Percentiles rank a stretch among this genome's conserved stretches.
Evolutionary conservation across 2,113 vertebrate genomes (phyloP).

Genomic region (Natator depressus): DNA sequence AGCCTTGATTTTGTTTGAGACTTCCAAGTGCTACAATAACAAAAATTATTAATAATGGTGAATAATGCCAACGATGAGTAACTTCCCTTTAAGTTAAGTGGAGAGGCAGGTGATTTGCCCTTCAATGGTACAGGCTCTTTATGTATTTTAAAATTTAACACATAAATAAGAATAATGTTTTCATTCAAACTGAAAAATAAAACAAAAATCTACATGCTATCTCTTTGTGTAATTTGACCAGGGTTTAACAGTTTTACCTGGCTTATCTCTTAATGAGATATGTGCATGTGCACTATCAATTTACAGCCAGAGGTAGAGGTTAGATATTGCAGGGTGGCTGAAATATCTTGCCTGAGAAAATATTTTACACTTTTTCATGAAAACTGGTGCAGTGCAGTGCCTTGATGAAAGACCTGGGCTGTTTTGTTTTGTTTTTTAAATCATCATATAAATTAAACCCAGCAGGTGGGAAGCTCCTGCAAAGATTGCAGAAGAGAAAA

Average conservation of each 20-base stretch:
- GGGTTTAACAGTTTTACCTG: background rate
- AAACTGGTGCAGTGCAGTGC: background rate
- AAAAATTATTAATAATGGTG: background rate
- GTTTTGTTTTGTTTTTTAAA: constrained; percentile 21
- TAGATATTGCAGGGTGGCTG: background rate
- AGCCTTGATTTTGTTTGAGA: background rate
- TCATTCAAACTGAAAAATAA: background rate
- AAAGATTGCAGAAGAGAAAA: background rate
- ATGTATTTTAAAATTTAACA: background rate
- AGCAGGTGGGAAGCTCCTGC: background rate
- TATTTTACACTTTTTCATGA: background rate
- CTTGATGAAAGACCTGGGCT: background rate
- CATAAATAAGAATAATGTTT: background rate
- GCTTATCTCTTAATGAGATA: background rate
- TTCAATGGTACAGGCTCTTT: constrained; percentile 18
- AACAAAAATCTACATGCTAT: background rate
- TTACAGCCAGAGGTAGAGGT: background rate
- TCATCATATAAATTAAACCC: background rate
- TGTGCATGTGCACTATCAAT: constrained; percentile 21
- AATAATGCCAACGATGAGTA: background rate
- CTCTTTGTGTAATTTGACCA: background rate
- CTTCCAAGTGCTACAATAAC: background rate
- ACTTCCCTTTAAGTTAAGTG: background rate
- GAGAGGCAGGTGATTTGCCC: background rate
- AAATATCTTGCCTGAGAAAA: background rate